Percentiles rank a stretch among this genome's conserved stretches.
phyloP scores from a whole-genome alignment of 2,888 invertebrate genomes.

The Corythucha ciliata region DNA sequence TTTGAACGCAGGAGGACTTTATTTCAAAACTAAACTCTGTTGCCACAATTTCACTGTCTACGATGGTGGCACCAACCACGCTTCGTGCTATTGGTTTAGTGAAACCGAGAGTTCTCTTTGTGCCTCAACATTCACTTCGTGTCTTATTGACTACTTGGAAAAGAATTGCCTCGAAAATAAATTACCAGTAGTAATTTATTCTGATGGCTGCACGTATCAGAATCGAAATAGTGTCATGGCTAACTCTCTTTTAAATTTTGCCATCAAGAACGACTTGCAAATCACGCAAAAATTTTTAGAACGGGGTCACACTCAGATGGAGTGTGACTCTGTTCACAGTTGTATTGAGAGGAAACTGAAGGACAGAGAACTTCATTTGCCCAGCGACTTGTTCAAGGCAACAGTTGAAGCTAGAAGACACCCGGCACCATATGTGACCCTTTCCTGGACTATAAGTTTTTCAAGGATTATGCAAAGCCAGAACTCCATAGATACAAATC shows the following conservation, averaged over 20 bases:
- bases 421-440: slow-evolving; percentile 18
- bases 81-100: slow-evolving; percentile 4
- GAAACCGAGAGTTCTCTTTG: background rate
- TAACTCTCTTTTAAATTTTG: slow-evolving; percentile 12
- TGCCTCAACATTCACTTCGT: slow-evolving; percentile 2
- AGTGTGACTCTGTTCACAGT: slow-evolving; percentile 10
- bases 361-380: slow-evolving; percentile 5
- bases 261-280: slow-evolving; percentile 1
- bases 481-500: slow-evolving; percentile 15
- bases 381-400: background rate
- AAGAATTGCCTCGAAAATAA: too few relatives aligned
- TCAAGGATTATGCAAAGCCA: slow-evolving; percentile 21
- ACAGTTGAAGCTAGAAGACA: background rate
- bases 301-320: slow-evolving; percentile 16
- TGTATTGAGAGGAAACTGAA: slow-evolving; percentile 2
- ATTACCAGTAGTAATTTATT: slow-evolving; percentile 4
- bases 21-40: slow-evolving; percentile 4
- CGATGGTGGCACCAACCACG: background rate
- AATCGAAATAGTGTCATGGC: slow-evolving; percentile 19
- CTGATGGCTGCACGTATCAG: slow-evolving; percentile 13
- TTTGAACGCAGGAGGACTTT: background rate
- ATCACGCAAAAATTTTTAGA: slow-evolving; percentile 17
- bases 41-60: slow-evolving; percentile 2
- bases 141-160: background rate
- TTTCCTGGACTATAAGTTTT: slow-evolving; percentile 22